Percentiles rank a stretch among this genome's conserved stretches.
Conservation (phyloP, 2,113 vertebrate genomes). For the Melanotaenia duboulayi region DNA sequence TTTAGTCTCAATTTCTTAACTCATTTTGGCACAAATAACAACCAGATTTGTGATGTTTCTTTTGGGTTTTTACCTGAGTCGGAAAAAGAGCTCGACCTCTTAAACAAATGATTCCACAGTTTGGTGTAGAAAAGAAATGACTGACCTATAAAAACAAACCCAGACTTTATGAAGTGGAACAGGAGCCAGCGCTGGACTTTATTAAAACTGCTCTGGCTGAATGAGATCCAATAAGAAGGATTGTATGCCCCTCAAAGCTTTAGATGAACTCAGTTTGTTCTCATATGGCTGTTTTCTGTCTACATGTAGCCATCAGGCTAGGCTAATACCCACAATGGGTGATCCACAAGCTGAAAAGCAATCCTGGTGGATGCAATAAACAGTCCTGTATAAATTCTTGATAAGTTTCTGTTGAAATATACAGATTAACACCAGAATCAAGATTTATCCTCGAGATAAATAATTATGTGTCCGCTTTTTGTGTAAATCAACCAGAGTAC, state of each 20-base stretch:
- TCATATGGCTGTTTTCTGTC: not conserved
- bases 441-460: slow-evolving; percentile 4
- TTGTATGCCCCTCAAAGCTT: not conserved
- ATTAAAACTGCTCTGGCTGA: not conserved
- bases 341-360: not conserved
- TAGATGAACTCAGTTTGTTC: slow-evolving; percentile 1
- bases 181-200: not conserved
- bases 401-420: slow-evolving; percentile 1
- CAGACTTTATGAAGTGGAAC: not conserved
- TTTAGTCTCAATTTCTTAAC: too few species aligned
- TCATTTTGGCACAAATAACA: too few species aligned
- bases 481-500: slow-evolving; percentile 44
- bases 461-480: slow-evolving; percentile 20
- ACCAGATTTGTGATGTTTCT: not conserved
- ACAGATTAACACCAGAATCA: slow-evolving; percentile 15
- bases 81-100: not conserved
- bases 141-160: not conserved
- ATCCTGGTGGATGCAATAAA: not conserved
- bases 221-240: not conserved
- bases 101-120: not conserved
- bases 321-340: too few species aligned
- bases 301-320: not conserved
- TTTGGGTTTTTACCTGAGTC: not conserved
- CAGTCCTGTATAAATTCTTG: not conserved
- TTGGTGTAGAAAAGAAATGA: slow-evolving; percentile 18